A percentile compares a stretch with the other conserved stretches of the same genome.
These are phyloP conservation scores for Enteromius treurensis DNA, from an alignment of 2,797 vertebrate species.

Conservation along the genomic window DNA sequence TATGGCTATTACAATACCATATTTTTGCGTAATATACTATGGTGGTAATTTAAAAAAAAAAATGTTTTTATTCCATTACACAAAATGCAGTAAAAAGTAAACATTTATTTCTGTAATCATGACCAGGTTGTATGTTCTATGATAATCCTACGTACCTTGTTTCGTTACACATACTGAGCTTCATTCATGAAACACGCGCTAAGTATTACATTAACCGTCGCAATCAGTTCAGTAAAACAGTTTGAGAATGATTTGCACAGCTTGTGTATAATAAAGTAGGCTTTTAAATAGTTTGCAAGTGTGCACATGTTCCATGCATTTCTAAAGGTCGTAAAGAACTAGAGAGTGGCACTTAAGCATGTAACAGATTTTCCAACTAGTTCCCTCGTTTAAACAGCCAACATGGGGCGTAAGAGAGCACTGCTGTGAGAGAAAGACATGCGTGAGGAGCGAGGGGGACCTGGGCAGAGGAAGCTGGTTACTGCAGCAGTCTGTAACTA, in stretches of 20 bases:
- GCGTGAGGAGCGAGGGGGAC: conserved; percentile 3
- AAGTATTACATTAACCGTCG: neutral
- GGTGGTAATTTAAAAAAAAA: too few relatives aligned
- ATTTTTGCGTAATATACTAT: neutral
- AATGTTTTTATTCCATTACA: too few relatives aligned
- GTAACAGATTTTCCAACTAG: conserved; percentile 10
- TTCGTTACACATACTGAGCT: neutral
- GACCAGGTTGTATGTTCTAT: neutral
- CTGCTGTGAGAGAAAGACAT: neutral
- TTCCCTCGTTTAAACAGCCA: neutral
- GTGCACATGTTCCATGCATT: neutral
- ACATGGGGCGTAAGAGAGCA: conserved; percentile 24
- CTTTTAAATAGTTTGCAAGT: neutral
- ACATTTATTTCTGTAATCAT: neutral
- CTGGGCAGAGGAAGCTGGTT: conserved; percentile 40
- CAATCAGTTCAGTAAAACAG: neutral
- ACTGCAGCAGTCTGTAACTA: conserved; percentile 59
- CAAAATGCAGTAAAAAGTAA: too few relatives aligned
- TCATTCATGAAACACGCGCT: neutral
- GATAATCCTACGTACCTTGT: neutral
- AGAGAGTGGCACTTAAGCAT: conserved; percentile 19
- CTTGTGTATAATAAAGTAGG: neutral
- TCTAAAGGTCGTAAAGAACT: neutral
- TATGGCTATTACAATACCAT: neutral
- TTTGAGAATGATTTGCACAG: neutral